phyloP scores from a whole-genome alignment of 2,797 vertebrate genomes.

The Paedocypris micromegethes region DNA sequence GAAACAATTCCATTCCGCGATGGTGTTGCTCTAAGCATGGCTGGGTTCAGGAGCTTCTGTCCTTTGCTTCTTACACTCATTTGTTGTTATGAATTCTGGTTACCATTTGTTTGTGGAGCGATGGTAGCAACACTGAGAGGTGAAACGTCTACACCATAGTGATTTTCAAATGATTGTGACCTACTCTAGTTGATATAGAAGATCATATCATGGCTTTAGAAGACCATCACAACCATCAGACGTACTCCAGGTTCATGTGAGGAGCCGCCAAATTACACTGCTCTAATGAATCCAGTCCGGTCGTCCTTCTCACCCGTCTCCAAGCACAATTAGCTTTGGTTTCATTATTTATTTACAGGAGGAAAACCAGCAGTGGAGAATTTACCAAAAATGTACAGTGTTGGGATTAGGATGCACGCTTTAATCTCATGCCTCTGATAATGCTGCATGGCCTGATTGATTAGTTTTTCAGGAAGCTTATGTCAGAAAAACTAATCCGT shows the following conservation, averaged over 20 bases:
- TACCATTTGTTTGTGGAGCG: conserved; percentile 1
- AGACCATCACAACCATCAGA: no score
- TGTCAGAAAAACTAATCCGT: conserved; percentile 93
- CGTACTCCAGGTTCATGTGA: no score
- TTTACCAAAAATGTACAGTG: conserved; percentile 81
- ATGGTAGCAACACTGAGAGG: no score
- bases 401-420: conserved; percentile 80
- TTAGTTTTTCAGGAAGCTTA: conserved; percentile 93
- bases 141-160: no score
- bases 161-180: no score
- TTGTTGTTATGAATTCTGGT: background rate
- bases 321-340: conserved; percentile 64
- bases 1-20: conserved; percentile 14
- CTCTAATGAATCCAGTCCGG: no score
- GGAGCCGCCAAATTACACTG: no score
- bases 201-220: no score
- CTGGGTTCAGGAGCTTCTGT: conserved; percentile 35
- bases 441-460: conserved; percentile 87
- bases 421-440: conserved; percentile 84
- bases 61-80: conserved; percentile 17
- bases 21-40: conserved; percentile 23
- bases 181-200: no score
- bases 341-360: conserved; percentile 63
- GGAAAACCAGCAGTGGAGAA: conserved; percentile 65
- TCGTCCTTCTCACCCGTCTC: conserved; percentile 51